Conservation (phyloP, 1,140 invertebrate genomes). For the Drosophila equinoxialis region DNA sequence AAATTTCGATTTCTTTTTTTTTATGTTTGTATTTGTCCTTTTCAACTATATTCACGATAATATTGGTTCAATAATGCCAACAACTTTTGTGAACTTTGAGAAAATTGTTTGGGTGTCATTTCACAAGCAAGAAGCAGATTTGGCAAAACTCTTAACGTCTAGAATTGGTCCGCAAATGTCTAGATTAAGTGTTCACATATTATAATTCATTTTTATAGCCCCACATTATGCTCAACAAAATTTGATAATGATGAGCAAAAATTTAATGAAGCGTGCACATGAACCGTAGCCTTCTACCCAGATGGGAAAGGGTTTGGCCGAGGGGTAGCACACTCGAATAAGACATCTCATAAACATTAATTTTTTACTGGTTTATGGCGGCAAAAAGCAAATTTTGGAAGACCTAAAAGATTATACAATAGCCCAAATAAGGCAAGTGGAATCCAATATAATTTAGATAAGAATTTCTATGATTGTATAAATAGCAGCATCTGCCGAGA, state of each 20-base stretch:
- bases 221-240: not conserved
- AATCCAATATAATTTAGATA: conserved; percentile 19
- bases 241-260: not conserved
- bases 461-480: conserved; percentile 17
- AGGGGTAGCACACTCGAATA: not conserved
- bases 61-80: too few relatives aligned
- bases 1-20: too few relatives aligned
- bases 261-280: not conserved
- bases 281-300: not conserved
- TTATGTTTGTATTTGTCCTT: too few relatives aligned
- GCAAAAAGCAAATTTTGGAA: conserved; percentile 3
- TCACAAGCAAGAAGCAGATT: not conserved
- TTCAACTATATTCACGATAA: too few relatives aligned
- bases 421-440: conserved; percentile 26
- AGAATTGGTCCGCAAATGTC: not conserved
- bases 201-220: conserved; percentile 2
- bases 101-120: not conserved
- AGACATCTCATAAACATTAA: conserved; percentile 32
- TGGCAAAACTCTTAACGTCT: not conserved
- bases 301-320: conserved; percentile 14
- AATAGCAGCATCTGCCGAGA: conserved; percentile 5
- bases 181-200: not conserved
- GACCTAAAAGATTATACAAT: conserved; percentile 34
- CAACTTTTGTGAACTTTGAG: too few relatives aligned
- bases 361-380: not conserved